Base-by-base conservation (phyloP, 2,888 invertebrate genomes). In the Caenorhabditis wallacei region DNA sequence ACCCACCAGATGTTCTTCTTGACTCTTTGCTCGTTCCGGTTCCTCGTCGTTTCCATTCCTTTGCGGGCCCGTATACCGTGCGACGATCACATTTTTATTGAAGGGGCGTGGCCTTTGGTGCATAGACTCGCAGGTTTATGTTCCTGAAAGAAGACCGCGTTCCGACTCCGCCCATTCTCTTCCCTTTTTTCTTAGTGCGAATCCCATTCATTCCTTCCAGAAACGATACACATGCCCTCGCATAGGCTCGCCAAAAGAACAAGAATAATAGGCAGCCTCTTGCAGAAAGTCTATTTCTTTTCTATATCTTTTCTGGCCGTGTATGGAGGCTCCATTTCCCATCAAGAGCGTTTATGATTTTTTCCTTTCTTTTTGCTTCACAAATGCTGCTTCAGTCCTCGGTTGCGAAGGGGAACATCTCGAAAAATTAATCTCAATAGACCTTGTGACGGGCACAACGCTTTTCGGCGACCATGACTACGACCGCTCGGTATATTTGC, bases 151-250 rank as follows among this genome's bases (percentile, higher is more conserved):
- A 18, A 5, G 18, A 20, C 59, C 57, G 22, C 7, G 70, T 59
- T 71, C 48, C 24, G 70, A 71, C 70, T 71, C 70, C 70, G 46
- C 70, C 70, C 43, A 3, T 18, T 18, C 40, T 40, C 40, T 40
- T 40, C 40, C 46, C 18, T 48, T 8, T 48, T 18, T 48, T 48
- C 46, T 48, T 48, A 48, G 46, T 48, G 18, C 46, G 46, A 18
- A 48, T 48, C 18, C 18, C 46, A 48, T 48, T 48, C 46, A 48
- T n/a, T 48, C 18, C 16, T 48, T 48, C 18, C 46, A 48, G 46
- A 2, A 7, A 2, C 46, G n/a, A 48, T 13, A 48, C 18, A 48
- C 46, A 43, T 16, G n/a, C n/a, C n/a, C n/a, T 43, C 2, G 16
- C 43, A 48, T 8, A 48, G 46, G 46, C 46, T 48, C 46, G 18